Conservation (phyloP, 2,888 invertebrate species). For the Pocota personata region DNA sequence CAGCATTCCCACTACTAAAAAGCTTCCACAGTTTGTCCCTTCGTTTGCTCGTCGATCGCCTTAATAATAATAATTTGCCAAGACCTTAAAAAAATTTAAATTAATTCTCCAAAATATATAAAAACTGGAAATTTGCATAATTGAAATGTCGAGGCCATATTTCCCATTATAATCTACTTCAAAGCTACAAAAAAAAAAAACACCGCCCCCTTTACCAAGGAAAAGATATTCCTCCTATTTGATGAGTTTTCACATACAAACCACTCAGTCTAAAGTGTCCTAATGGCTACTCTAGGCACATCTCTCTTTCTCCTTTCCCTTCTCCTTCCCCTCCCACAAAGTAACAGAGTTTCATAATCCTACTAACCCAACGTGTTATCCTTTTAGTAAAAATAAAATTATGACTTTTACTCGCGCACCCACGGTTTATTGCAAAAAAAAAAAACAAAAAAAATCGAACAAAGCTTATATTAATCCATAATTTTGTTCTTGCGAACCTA, state of each 20-base stretch:
- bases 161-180: conserved; percentile 15
- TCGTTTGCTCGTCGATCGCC: conserved; percentile 16
- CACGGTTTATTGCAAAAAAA: conserved; percentile 17
- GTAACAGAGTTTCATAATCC: conserved; percentile 18
- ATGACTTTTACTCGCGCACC: conserved; percentile 11
- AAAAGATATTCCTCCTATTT: not conserved
- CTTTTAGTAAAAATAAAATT: conserved; percentile 31
- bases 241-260: not conserved
- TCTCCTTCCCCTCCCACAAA: not conserved
- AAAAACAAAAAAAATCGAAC: conserved; percentile 13
- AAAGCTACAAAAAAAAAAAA: not conserved
- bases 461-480: conserved; percentile 32
- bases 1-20: not conserved
- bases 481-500: conserved; percentile 25
- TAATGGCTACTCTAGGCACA: conserved; percentile 4
- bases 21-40: conserved; percentile 10
- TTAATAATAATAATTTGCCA: conserved; percentile 25
- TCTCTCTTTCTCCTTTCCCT: too few relatives aligned
- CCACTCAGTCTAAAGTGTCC: not conserved
- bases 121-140: conserved; percentile 41
- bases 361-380: conserved; percentile 20
- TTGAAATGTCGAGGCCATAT: conserved; percentile 23
- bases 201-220: not conserved
- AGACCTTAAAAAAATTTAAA: conserved; percentile 24
- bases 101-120: conserved; percentile 25